Percentiles rank a stretch among this genome's conserved stretches.
These are phyloP conservation scores for Troilus luridus DNA, from an alignment of 2,888 invertebrate species.

Conservation along the genomic window DNA sequence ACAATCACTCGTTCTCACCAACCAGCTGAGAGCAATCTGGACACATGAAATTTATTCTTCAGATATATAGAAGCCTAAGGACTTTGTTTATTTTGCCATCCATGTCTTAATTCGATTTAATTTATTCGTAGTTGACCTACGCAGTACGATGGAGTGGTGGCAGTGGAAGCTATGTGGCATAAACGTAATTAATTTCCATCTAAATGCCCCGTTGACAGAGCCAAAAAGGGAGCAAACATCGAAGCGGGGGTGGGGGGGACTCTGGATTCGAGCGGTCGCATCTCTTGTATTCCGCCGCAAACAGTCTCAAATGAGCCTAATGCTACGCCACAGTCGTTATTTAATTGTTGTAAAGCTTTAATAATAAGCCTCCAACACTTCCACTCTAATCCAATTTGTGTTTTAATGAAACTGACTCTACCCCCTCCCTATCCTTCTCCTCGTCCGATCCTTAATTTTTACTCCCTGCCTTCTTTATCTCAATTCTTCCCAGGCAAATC, in stretches of 20 bases:
- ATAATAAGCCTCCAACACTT: background rate
- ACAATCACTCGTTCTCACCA: no score
- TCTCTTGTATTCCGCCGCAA: background rate
- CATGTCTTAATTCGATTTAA: no score
- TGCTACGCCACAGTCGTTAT: background rate
- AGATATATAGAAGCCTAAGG: no score
- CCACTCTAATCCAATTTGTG: conserved; percentile 5
- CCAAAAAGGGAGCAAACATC: background rate
- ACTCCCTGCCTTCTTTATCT: background rate
- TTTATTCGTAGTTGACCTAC: background rate
- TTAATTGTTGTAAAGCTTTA: background rate
- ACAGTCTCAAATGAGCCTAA: background rate
- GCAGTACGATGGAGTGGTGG: background rate
- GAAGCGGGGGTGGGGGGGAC: background rate
- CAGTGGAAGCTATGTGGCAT: background rate
- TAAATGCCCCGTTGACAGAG: background rate
- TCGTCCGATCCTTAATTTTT: background rate
- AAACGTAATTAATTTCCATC: background rate
- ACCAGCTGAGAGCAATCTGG: no score
- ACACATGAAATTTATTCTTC: no score
- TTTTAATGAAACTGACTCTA: conserved; percentile 17
- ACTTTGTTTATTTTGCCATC: no score
- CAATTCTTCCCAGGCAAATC: background rate
- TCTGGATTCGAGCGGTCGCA: background rate
- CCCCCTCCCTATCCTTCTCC: background rate